A percentile compares a stretch with the other conserved stretches of the same genome.
Conservation (phyloP, 2,888 invertebrate genomes). For the Athripsodes cinereus region DNA sequence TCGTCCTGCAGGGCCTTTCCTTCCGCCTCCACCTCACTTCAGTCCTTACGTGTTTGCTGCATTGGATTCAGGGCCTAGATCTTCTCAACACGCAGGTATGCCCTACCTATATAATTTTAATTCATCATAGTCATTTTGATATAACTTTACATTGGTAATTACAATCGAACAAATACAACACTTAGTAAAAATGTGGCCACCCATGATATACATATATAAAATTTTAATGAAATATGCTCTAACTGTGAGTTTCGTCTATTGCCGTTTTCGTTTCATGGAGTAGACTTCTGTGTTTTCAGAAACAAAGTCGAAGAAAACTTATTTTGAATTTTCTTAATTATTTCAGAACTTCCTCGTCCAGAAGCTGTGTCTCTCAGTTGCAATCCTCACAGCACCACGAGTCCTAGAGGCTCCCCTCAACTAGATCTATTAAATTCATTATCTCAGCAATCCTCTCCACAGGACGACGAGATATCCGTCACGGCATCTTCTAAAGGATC, state of each 20-base stretch:
- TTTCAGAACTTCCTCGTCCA: constrained; percentile 17
- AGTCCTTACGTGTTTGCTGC: constrained; percentile 51
- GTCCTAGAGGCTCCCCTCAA: constrained; percentile 58
- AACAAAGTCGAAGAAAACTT: no score
- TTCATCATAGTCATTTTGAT: no score
- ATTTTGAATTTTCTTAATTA: no score
- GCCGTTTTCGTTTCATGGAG: no score
- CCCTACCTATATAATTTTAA: background rate
- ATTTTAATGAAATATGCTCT: no score
- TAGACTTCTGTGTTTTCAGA: no score
- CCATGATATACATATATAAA: no score
- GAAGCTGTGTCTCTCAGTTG: constrained; percentile 33
- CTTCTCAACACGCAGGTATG: constrained; percentile 28
- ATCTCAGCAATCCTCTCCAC: constrained; percentile 47
- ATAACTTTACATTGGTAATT: no score
- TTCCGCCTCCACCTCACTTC: constrained; percentile 51
- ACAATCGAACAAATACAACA: no score
- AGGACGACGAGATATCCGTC: constrained; percentile 58
- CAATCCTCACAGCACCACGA: constrained; percentile 65
- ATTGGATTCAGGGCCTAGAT: constrained; percentile 49
- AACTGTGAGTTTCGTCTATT: no score
- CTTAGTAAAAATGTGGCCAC: no score
- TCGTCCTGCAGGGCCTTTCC: constrained; percentile 45
- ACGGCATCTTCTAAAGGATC: constrained; percentile 49
- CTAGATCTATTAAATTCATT: constrained; percentile 28